These are phyloP conservation scores for Papilio xuthus DNA, from an alignment of 1,140 invertebrate species.

Conservation along the genomic window DNA sequence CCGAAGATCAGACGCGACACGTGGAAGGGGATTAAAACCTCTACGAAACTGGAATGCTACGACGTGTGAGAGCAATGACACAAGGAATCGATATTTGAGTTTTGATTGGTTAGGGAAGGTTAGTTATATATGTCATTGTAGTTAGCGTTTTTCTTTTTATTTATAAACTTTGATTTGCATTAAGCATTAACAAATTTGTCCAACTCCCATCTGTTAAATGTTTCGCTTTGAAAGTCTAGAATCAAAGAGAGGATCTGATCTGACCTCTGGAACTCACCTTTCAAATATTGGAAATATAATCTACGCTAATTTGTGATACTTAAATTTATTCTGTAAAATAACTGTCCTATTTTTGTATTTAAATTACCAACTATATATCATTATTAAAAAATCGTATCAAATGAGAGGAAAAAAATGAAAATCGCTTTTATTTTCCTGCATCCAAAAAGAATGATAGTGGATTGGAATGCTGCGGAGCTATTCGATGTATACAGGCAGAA, in stretches of 20 bases:
- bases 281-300: no score
- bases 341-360: no score
- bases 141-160: not conserved
- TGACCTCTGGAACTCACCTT: no score
- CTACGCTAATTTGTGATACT: not conserved
- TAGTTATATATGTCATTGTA: not conserved
- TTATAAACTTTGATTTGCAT: no score
- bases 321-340: no score
- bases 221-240: not conserved
- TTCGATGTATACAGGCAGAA: not conserved
- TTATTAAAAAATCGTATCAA: no score
- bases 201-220: not conserved
- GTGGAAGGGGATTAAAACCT: not conserved
- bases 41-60: conserved; percentile 12
- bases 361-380: no score
- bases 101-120: not conserved
- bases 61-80: not conserved
- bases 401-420: no score
- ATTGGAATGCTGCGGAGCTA: not conserved
- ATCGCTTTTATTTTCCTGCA: not conserved
- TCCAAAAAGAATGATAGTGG: not conserved
- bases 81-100: conserved; percentile 1
- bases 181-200: not conserved
- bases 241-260: not conserved
- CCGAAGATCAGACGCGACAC: not conserved